Evolutionary conservation across 2,888 invertebrate species (phyloP), one percentile per base, ranked within the genome.

Genomic region (Balanococcus diminutus): DNA sequence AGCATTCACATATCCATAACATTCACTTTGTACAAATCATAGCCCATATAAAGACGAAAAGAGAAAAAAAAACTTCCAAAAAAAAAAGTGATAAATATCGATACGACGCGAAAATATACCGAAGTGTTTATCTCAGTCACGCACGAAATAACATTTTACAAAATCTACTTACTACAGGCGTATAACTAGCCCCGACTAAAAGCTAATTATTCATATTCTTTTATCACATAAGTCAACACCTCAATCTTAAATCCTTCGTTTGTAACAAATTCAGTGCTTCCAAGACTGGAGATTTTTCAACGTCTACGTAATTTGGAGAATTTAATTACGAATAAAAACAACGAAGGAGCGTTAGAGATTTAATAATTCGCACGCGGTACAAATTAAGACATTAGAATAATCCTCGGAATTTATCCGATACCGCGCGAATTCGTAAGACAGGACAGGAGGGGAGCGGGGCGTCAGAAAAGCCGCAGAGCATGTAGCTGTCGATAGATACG

Each of bases 201-300:
- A 84, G 84, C 84, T 84, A 84, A 84, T 84, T 84, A 84, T 84
- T 84, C 84, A 84, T 84, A 67, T 61, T 61, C 84, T 67, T 79
- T 84, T 84, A 84, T 84, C 84, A 61, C 61, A 67, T 84, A 84
- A 84, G 84, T 84, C 84, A 84, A 84, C 84, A 84, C 84, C 84
- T 84, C 84, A 84, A 84, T 84, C 84, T 84, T 36, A 84, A 82
- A 82, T 82, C 51, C 82, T 56, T 82, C 46, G 82, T 56, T 82
- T 56, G 56, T 51, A 82, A 82, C 82, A 32, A 32, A 82, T 32
- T 56, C 82, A 82, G 82, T 82, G 82, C 51, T 82, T 82, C 82
- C 56, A 32, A 79, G 75, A 32, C 32, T 79, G 19, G 19, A 36
- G 19, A 72, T 72, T 72, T 72, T 79, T 32, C 75, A 1, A 19